These are phyloP conservation scores for Meiosimyza platycephala DNA, from an alignment of 2,888 invertebrate genomes.

Conservation along the genomic window DNA sequence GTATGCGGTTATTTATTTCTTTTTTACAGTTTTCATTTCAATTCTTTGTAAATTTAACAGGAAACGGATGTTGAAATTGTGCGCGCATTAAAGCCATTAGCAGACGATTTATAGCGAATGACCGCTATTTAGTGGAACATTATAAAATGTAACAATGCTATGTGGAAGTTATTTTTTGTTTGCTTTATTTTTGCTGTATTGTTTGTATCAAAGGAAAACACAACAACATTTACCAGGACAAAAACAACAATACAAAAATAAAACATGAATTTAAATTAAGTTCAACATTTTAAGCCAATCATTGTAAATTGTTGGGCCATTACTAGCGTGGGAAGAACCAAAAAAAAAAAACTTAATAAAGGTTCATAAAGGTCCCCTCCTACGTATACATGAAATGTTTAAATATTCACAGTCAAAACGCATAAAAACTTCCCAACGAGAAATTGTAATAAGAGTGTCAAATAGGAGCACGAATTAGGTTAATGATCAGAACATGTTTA, in stretches of 20 bases:
- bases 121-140: slow-evolving; percentile 24
- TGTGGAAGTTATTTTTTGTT: not conserved
- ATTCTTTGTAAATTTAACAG: not conserved
- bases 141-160: slow-evolving; percentile 10
- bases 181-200: slow-evolving; percentile 7
- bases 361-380: no score
- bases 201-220: no score
- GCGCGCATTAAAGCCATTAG: slow-evolving; percentile 18
- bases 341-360: no score
- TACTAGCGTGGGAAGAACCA: no score
- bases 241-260: not conserved
- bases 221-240: not conserved
- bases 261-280: slow-evolving; percentile 10
- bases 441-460: no score
- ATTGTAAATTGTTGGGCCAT: slow-evolving; percentile 38
- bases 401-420: no score
- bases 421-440: no score
- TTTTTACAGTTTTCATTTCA: no score
- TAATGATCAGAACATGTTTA: no score
- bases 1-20: slow-evolving; percentile 13
- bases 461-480: no score
- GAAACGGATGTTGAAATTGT: slow-evolving; percentile 27
- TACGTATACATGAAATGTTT: no score
- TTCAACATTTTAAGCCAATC: slow-evolving; percentile 3
- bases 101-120: slow-evolving; percentile 30